Percentiles rank a stretch among this genome's conserved stretches.
phyloP scores from a whole-genome alignment of 1,140 invertebrate genomes.

The Galleria mellonella region DNA sequence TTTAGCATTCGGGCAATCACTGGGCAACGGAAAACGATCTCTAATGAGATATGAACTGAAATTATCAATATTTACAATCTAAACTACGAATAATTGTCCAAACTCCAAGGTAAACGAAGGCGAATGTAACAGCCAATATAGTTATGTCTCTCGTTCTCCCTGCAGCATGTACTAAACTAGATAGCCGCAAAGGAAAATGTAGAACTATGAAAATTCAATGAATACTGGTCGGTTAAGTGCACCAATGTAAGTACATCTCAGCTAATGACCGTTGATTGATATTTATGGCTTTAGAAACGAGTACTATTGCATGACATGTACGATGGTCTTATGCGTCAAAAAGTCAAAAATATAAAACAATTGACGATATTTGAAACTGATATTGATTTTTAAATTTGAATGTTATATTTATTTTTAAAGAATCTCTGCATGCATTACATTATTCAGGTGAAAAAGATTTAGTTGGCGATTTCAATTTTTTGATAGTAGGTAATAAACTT shows the following conservation, averaged over 20 bases:
- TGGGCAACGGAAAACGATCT: no score
- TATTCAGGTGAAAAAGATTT: no score
- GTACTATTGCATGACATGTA: conserved; percentile 26
- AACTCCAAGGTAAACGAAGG: conserved; percentile 1
- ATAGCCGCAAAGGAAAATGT: no score
- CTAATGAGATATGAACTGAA: no score
- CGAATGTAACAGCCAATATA: background rate
- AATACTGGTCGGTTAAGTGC: conserved; percentile 16
- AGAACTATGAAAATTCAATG: conserved; percentile 3
- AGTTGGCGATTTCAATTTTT: no score
- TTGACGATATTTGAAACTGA: conserved; percentile 3
- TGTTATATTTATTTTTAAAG: no score
- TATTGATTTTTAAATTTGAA: no score
- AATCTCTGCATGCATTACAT: no score
- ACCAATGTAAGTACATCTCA: conserved; percentile 22
- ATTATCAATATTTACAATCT: no score
- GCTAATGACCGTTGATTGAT: conserved; percentile 43
- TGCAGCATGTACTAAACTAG: background rate
- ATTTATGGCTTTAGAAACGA: conserved; percentile 45
- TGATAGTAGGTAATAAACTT: no score
- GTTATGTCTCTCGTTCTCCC: background rate
- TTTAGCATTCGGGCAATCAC: no score
- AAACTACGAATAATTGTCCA: no score
- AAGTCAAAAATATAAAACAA: conserved; percentile 6
- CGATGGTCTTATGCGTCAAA: conserved; percentile 26